Evolutionary conservation across 2,888 invertebrate genomes (phyloP).

Genomic region (Sipha maydis): DNA sequence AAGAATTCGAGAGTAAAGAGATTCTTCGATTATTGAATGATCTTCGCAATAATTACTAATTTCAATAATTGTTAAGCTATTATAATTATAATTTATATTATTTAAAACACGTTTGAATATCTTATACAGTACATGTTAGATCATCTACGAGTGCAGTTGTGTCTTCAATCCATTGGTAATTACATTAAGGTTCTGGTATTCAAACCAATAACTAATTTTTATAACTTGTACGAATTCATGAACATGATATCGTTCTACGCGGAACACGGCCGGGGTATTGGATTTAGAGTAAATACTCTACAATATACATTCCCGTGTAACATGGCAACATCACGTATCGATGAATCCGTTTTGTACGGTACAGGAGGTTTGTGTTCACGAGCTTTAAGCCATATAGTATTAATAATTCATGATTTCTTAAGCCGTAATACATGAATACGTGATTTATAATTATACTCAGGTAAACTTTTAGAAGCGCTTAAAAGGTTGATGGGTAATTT

Average conservation of each 20-base stretch:
- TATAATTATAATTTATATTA: neutral
- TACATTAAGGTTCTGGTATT: conserved; percentile 76
- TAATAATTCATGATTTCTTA: neutral
- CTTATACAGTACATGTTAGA: conserved; percentile 74
- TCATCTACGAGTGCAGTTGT: conserved; percentile 78
- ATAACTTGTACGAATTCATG: conserved; percentile 86
- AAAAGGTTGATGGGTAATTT: conserved; percentile 78
- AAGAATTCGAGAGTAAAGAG: no score
- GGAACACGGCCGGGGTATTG: conserved; percentile 71
- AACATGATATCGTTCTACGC: conserved; percentile 81
- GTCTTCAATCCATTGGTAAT: conserved; percentile 76
- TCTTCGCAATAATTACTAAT: no score
- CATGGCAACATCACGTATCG: conserved; percentile 73
- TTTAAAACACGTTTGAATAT: conserved; percentile 44
- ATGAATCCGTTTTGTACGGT: conserved; percentile 77
- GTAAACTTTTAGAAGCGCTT: conserved; percentile 75
- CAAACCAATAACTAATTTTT: conserved; percentile 80
- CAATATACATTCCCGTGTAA: conserved; percentile 82
- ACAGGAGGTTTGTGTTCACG: conserved; percentile 73
- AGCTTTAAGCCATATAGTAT: neutral
- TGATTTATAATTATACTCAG: conserved; percentile 65
- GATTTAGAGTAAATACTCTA: conserved; percentile 72
- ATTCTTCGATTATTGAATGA: no score
- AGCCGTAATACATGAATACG: neutral
- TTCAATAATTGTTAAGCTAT: no score